phyloP scores from a whole-genome alignment of 2,113 vertebrate genomes.

The Bagarius yarrelli region DNA sequence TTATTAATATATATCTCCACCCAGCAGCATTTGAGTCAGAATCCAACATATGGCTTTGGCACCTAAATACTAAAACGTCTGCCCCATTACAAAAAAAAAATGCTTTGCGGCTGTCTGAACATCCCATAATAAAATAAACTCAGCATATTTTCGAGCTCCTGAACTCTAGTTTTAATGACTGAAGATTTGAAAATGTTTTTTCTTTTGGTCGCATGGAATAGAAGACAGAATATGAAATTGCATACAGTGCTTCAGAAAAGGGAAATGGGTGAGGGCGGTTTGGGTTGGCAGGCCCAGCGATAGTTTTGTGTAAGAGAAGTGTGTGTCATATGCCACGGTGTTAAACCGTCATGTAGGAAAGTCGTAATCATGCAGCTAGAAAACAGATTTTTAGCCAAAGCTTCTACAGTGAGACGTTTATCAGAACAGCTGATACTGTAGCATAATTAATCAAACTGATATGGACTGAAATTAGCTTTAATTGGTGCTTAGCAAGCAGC shows the following conservation, averaged over 20 bases:
- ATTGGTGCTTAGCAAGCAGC: too few species aligned
- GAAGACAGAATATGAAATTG: constrained; percentile 55
- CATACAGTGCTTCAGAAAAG: constrained; percentile 55
- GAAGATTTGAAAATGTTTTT: constrained; percentile 72
- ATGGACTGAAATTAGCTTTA: too few species aligned
- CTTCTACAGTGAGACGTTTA: constrained; percentile 43
- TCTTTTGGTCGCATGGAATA: constrained; percentile 64
- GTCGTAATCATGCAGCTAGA: constrained; percentile 71
- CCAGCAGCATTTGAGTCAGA: too few species aligned
- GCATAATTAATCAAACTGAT: too few species aligned
- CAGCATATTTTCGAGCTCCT: constrained; percentile 66
- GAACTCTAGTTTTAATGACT: constrained; percentile 72
- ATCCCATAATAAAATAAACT: constrained; percentile 78
- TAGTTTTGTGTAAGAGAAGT: constrained; percentile 68
- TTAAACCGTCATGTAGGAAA: constrained; percentile 68
- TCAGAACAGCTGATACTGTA: neutral
- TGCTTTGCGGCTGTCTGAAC: constrained; percentile 76
- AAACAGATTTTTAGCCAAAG: constrained; percentile 60
- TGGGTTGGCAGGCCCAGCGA: constrained; percentile 66
- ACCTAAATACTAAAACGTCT: constrained; percentile 56
- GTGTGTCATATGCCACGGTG: constrained; percentile 68
- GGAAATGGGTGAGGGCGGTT: constrained; percentile 69
- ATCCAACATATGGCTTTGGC: rapidly evolving
- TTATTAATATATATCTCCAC: too few species aligned
- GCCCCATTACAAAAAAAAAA: constrained; percentile 73